phyloP scores from a whole-genome alignment of 1,140 invertebrate genomes.

The Drosophila virilis region DNA sequence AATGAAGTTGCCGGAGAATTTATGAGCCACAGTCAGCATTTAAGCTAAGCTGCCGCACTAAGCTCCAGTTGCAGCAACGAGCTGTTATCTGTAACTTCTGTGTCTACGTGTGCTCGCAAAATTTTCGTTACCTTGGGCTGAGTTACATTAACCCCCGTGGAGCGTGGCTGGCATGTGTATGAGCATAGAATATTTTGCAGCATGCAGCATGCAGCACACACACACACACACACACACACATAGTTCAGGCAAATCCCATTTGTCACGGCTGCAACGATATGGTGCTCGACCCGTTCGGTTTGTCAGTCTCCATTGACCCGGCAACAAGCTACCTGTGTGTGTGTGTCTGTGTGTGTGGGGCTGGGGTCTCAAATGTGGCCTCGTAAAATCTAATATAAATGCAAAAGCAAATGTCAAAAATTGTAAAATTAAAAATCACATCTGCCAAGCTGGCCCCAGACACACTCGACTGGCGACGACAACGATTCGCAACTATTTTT shows the following conservation, averaged over 20 bases:
- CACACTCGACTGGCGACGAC: slow-evolving; percentile 24
- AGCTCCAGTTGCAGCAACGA: slow-evolving; percentile 4
- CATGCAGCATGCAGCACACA: slow-evolving; percentile 5
- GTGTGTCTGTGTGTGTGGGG: neutral
- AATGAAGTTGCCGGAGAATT: slow-evolving; percentile 36
- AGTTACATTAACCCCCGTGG: slow-evolving; percentile 18
- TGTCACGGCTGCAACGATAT: slow-evolving; percentile 67
- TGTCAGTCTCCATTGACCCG: slow-evolving; percentile 55
- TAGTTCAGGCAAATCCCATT: slow-evolving; percentile 60
- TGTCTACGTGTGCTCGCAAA: slow-evolving; percentile 33
- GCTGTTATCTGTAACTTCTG: slow-evolving; percentile 25
- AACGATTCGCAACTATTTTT: slow-evolving; percentile 48
- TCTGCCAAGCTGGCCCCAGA: slow-evolving; percentile 28
- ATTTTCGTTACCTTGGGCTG: slow-evolving; percentile 41
- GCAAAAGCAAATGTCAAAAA: slow-evolving; percentile 81
- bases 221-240: slow-evolving; percentile 11
- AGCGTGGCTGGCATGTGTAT: slow-evolving; percentile 47
- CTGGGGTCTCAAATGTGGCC: slow-evolving; percentile 26
- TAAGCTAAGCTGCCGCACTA: slow-evolving; percentile 33
- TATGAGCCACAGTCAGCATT: slow-evolving; percentile 39
- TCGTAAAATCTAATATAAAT: slow-evolving; percentile 81
- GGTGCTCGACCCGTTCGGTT: slow-evolving; percentile 44
- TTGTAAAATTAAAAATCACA: slow-evolving; percentile 82
- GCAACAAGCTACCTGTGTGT: slow-evolving; percentile 15
- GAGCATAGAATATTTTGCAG: slow-evolving; percentile 43